These are phyloP conservation scores for Poecile atricapillus DNA, from an alignment of 2,113 vertebrate genomes.

Conservation along the genomic window DNA sequence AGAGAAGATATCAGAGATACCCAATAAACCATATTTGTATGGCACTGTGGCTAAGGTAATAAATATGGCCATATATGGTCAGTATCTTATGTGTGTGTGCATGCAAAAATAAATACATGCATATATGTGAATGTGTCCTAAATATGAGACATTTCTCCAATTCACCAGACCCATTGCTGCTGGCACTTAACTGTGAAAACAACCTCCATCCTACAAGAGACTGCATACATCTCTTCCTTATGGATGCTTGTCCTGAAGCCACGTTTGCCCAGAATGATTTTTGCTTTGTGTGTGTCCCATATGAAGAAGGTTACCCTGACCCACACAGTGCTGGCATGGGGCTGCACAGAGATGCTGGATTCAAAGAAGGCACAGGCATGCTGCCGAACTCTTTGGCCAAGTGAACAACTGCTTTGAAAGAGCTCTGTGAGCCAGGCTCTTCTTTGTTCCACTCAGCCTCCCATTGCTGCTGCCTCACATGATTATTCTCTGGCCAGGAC, in stretches of 20 bases:
- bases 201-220: background rate
- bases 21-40: accelerated
- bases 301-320: background rate
- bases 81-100: background rate
- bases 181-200: background rate
- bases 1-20: background rate
- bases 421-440: background rate
- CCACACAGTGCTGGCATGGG: accelerated
- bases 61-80: background rate
- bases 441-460: background rate
- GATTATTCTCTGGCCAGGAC: constrained; percentile 40
- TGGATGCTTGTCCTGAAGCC: background rate
- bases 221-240: background rate
- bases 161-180: background rate
- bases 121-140: too few relatives aligned
- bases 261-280: background rate
- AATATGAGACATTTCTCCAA: background rate
- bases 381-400: background rate
- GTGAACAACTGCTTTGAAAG: constrained; percentile 21
- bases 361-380: background rate
- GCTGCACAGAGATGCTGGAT: background rate
- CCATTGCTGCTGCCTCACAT: background rate
- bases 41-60: background rate
- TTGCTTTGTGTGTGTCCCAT: background rate
- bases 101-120: background rate